Evolutionary conservation across 2,113 vertebrate species (phyloP).

Genomic region (Heptranchias perlo): DNA sequence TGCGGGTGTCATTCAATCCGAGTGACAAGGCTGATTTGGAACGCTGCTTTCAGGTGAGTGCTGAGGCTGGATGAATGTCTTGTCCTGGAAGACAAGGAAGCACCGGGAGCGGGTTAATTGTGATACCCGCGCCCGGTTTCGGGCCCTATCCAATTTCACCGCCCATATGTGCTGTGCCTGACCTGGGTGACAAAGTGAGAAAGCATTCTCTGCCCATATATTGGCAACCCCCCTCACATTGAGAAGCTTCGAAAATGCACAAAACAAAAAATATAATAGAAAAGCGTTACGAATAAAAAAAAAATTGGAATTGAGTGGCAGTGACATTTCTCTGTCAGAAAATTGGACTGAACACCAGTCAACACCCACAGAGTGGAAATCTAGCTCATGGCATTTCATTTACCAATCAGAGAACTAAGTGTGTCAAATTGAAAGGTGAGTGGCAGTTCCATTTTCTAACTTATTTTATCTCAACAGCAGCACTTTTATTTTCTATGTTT

Average conservation of each 20-base stretch:
- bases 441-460: slow-evolving; percentile 27
- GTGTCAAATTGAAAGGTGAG: neutral
- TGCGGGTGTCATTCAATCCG: no score
- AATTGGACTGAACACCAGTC: neutral
- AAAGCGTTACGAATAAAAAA: neutral
- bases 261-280: neutral
- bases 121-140: no score
- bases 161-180: neutral
- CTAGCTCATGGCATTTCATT: neutral
- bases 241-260: neutral
- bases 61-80: no score
- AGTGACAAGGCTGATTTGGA: no score
- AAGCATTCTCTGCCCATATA: neutral
- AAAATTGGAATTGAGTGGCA: neutral
- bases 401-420: slow-evolving; percentile 12
- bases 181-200: neutral
- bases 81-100: no score
- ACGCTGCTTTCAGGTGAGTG: no score
- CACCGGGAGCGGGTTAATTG: no score
- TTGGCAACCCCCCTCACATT: neutral
- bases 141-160: no score
- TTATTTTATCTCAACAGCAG: neutral
- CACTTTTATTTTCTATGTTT: neutral
- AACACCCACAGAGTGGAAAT: neutral
- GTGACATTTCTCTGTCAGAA: neutral